Base-by-base conservation (phyloP, 2,888 invertebrate species). In the Aphelenchoides bicaudatus region DNA sequence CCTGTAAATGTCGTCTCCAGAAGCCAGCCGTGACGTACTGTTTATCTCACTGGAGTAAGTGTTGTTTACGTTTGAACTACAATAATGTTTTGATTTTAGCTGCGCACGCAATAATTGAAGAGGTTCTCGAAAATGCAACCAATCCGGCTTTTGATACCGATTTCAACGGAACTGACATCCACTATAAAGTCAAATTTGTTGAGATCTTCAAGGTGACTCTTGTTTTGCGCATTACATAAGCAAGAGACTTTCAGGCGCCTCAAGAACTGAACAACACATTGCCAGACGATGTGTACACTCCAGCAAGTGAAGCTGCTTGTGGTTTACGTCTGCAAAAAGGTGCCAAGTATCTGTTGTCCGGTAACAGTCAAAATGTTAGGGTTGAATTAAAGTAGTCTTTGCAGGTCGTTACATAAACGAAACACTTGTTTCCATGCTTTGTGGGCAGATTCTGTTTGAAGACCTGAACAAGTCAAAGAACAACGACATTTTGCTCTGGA, bases 241-340 rank as follows among this genome's bases (percentile, higher is more conserved):
- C 54, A 58, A 30, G 31, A 21, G 61, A 3, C 16, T 53, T 59
- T 34, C 58, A 72, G 71, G 64, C 63, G 30, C 72, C 73, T 4
- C 21, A 59, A 30, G 63, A 61, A 39, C 19, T 60, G 10, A 70
- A 70, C 54, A 34, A 65, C 51, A 67, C 67, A 19, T 68, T 75
- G 6, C 72, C 75, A 1, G 55, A 57, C 28, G 68, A 72, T 25
- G 71, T 75, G 50, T 76, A 62, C 64, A 71, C 74, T 2, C 71
- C 75, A 5, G 65, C 67, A n/a, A 75, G 76, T 31, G 60, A 72
- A 2, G 70, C 74, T 21, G 73, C 75, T 1, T 75, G 75, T 31
- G 75, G 75, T 6, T 61, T 75, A 16, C 56, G 66, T 30, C 67
- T 75, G 28, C 70, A 71, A 28, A 63, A 68, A 6, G 75, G 75